Evolutionary conservation across 2,888 invertebrate genomes (phyloP), one percentile per base, ranked within the genome.

Genomic region (Mesochorus sp.): DNA sequence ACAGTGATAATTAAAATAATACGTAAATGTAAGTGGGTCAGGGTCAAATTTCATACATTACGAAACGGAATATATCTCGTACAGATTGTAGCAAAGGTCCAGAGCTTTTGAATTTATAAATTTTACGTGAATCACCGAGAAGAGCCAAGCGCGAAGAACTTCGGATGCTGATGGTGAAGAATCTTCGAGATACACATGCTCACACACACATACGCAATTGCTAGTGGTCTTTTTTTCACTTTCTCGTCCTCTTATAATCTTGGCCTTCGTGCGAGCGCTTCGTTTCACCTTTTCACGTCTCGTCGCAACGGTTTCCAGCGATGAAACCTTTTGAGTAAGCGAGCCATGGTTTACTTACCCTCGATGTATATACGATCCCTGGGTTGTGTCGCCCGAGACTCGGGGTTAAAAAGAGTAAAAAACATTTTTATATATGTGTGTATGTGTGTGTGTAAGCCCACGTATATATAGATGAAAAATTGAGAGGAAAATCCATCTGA

Each of bases 61-160:
- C 3, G 8, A 37, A 37, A 39, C 39, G 37, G 19, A 14, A 24
- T 39, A 42, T 59, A n/a, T 8, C 19, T n/a, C 19, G 10, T 14
- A 17, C n/a, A 55, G 14, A 37, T 44, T 44, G 53, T 21, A 62
- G 55, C 55, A 26, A 12, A 31, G 68, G 62, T 44, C 37, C 31
- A 42, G 62, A 72, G 72, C 72, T 73, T 77, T 68, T 73, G 77
- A 77, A 77, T 73, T 77, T 72, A 77, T 77, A 68, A 67, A 61
- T 49, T 72, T 39, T 49, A 68, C 72, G 77, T 68, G 72, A 73
- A 72, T 26, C 72, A 53, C 55, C 67, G 59, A 67, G 61, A 62
- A 64, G 21, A 59, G 59, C 66, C n/a, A n/a, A n/a, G 67, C 76
- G 66, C 53, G 19, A 21, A 61, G 61, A 61, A 67, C 44, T 51